Conservation (phyloP, 2,888 invertebrate species). For the Biston stratarius region DNA sequence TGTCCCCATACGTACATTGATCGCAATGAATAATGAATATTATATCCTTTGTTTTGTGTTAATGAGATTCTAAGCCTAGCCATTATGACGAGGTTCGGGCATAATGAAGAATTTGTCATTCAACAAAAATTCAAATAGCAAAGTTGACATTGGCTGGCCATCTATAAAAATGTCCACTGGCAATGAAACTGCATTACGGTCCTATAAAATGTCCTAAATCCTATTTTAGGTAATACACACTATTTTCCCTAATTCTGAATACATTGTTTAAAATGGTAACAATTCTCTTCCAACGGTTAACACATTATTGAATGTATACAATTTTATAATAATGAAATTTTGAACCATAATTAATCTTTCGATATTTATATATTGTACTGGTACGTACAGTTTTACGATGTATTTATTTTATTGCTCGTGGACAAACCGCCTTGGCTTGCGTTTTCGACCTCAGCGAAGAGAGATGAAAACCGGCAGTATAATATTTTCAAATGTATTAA, state of each 20-base stretch:
- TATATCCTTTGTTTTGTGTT: slow-evolving; percentile 11
- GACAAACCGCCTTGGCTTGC: background rate
- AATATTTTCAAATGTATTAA: too few species aligned
- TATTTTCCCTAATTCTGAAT: too few species aligned
- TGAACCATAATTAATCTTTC: too few species aligned
- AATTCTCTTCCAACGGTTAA: too few species aligned
- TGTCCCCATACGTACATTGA: slow-evolving; percentile 11
- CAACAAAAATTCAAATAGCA: background rate
- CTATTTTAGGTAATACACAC: too few species aligned
- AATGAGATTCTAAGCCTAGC: slow-evolving; percentile 11
- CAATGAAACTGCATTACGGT: background rate
- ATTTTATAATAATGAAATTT: too few species aligned
- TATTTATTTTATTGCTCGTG: background rate
- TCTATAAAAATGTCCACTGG: background rate
- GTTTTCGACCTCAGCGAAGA: background rate
- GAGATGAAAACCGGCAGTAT: too few species aligned
- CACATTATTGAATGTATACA: too few species aligned
- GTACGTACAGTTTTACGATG: background rate
- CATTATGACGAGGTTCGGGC: slow-evolving; percentile 23
- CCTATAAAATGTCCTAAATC: too few species aligned
- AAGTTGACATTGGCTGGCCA: background rate
- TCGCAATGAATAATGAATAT: slow-evolving; percentile 9
- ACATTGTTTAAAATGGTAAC: too few species aligned
- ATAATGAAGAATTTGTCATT: background rate
- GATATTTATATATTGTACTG: too few species aligned